Percentiles rank a stretch among this genome's conserved stretches.
These are phyloP conservation scores for Orycteropus afer DNA, from an alignment of 2,113 vertebrate species.

Conservation along the genomic window DNA sequence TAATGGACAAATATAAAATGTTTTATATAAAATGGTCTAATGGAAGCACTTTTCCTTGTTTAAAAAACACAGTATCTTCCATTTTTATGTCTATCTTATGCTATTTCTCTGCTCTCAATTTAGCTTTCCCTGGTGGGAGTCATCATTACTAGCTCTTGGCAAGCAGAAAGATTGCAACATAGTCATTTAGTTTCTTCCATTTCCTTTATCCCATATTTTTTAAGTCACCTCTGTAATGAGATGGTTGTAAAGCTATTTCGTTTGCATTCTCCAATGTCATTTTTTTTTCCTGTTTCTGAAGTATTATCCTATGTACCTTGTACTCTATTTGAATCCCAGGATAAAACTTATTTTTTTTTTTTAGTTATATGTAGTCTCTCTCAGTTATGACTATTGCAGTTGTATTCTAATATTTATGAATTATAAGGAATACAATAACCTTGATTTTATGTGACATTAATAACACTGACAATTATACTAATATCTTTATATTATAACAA, in stretches of 20 bases:
- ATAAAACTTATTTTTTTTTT: slow-evolving; percentile 13
- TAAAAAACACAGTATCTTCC: slow-evolving; percentile 72
- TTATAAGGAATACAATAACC: not conserved
- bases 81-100: slow-evolving; percentile 71
- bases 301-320: slow-evolving; percentile 1
- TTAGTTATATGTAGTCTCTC: not conserved
- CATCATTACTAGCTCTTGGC: slow-evolving; percentile 75
- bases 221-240: slow-evolving; percentile 64
- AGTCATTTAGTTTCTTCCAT: slow-evolving; percentile 67
- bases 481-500: not conserved
- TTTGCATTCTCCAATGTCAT: slow-evolving; percentile 45
- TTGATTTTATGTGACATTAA: not conserved
- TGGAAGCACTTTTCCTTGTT: slow-evolving; percentile 73
- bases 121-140: slow-evolving; percentile 70
- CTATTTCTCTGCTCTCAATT: slow-evolving; percentile 76
- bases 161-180: slow-evolving; percentile 58
- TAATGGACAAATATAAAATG: slow-evolving; percentile 71
- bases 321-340: not conserved
- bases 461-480: not conserved
- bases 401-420: not conserved
- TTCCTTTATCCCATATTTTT: slow-evolving; percentile 69
- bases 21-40: slow-evolving; percentile 68
- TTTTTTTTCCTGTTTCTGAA: not conserved
- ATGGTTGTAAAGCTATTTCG: slow-evolving; percentile 58
- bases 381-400: not conserved